Conservation (phyloP, 2,888 invertebrate genomes). For the Drosophila aldrichi region DNA sequence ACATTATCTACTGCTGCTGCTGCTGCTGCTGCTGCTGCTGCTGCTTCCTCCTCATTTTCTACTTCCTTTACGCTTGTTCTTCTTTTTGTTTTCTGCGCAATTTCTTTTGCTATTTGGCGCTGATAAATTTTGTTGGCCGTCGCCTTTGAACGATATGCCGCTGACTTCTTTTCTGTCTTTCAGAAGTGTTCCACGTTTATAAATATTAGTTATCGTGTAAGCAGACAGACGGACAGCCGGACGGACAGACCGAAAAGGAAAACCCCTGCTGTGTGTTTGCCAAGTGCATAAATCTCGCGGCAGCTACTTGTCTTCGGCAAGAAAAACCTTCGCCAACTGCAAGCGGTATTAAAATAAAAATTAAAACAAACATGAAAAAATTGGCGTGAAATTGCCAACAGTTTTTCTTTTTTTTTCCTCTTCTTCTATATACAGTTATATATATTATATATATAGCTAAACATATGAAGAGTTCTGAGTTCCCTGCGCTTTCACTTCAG, state of each 20-base stretch:
- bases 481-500: constrained; percentile 17
- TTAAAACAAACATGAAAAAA: constrained; percentile 62
- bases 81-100: constrained; percentile 46
- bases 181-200: constrained; percentile 61
- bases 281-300: constrained; percentile 82
- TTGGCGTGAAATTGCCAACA: constrained; percentile 85
- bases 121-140: constrained; percentile 79
- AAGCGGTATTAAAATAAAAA: constrained; percentile 76
- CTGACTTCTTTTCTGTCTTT: constrained; percentile 65
- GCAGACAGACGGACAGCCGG: constrained; percentile 22
- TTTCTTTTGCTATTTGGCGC: constrained; percentile 59
- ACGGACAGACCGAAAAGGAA: constrained; percentile 53
- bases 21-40: constrained; percentile 44
- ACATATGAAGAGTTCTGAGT: background rate
- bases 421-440: background rate
- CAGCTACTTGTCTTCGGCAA: constrained; percentile 61
- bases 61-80: constrained; percentile 8
- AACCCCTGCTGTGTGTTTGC: constrained; percentile 75
- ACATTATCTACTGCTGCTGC: constrained; percentile 37
- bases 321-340: constrained; percentile 39
- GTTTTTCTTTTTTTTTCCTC: constrained; percentile 66
- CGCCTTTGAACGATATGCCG: constrained; percentile 81
- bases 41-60: constrained; percentile 34
- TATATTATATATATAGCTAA: constrained; percentile 3
- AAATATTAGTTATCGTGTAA: constrained; percentile 77